Evolutionary conservation across 2,113 vertebrate genomes (phyloP), one percentile per base, ranked within the genome.

Genomic region (Bubo blakistoni): DNA sequence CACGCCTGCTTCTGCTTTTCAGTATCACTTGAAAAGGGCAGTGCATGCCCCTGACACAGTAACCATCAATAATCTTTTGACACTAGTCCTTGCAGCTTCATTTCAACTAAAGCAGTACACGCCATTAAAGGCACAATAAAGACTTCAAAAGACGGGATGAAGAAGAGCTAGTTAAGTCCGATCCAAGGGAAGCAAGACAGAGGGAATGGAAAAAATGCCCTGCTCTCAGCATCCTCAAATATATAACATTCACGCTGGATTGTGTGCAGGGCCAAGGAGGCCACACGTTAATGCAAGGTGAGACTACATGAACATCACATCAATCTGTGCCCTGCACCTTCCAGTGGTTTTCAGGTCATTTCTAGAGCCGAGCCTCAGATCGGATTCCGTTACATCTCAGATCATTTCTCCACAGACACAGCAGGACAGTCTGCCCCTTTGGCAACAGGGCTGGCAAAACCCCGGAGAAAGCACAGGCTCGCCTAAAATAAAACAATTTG

Each of bases 1-100:
- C 81, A 61, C 1, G 87, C 40, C 96, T 85, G 73, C 70, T 78
- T 63, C 89, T 94, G 13, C 93, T 80, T 94, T 88, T 42, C 91
- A 87, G 94, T 62, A 86, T 47, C 51, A 7, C 72, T 67, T 26
- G 22, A 67, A 86, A 92, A 88, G 49, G 90, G 55, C 85, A 88
- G 82, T 3, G 38, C 62, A 4, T 1, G 49, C 29, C 88, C 67
- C 65, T 9, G 27, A 10, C 78, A 21, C 69, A 44, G 38, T 25
- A 67, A 81, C 59, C 82, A 81, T 46, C 88, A 52, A 49, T 74
- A 61, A 69, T 21, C 58, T 49, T 79, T 11, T 63, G 73, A 66
- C 77, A 22, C 3, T 7, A 49, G 34, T 26, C 52, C 40, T 83
- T 40, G 57, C 9, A 65, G 73, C 47, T 81, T 52, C 38, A 14